These are phyloP conservation scores for Drosophila azteca DNA, from an alignment of 1,140 invertebrate species.

Conservation along the genomic window DNA sequence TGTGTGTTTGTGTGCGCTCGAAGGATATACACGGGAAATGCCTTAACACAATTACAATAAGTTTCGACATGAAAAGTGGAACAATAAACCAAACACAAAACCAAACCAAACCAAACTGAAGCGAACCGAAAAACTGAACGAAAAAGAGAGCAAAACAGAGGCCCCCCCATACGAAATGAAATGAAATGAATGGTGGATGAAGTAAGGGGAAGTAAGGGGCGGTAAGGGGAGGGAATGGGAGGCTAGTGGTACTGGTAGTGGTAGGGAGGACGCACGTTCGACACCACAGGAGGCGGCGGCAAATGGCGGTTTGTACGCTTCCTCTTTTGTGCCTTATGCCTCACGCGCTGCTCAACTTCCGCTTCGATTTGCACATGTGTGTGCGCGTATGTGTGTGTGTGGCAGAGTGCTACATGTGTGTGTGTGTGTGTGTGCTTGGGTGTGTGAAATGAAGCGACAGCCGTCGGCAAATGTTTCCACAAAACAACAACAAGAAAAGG, in stretches of 20 bases:
- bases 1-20: constrained; percentile 33
- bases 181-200: constrained; percentile 17
- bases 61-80: constrained; percentile 80
- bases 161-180: constrained; percentile 38
- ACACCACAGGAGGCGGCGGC: constrained; percentile 61
- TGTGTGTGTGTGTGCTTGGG: constrained; percentile 36
- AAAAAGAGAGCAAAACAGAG: background rate
- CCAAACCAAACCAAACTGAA: constrained; percentile 31
- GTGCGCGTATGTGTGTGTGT: background rate
- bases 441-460: constrained; percentile 76
- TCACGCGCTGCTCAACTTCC: constrained; percentile 59
- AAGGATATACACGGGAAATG: constrained; percentile 79
- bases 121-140: constrained; percentile 12
- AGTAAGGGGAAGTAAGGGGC: constrained; percentile 1
- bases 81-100: constrained; percentile 78
- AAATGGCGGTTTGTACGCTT: constrained; percentile 40
- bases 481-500: constrained; percentile 44
- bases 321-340: background rate
- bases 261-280: constrained; percentile 16
- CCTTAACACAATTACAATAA: constrained; percentile 82
- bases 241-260: no score
- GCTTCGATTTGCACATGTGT: constrained; percentile 22
- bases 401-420: background rate
- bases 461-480: constrained; percentile 77
- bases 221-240: constrained; percentile 21